Percentiles rank a stretch among this genome's conserved stretches.
Conservation (phyloP, 2,113 vertebrate genomes). For the Glaucomys volans region DNA sequence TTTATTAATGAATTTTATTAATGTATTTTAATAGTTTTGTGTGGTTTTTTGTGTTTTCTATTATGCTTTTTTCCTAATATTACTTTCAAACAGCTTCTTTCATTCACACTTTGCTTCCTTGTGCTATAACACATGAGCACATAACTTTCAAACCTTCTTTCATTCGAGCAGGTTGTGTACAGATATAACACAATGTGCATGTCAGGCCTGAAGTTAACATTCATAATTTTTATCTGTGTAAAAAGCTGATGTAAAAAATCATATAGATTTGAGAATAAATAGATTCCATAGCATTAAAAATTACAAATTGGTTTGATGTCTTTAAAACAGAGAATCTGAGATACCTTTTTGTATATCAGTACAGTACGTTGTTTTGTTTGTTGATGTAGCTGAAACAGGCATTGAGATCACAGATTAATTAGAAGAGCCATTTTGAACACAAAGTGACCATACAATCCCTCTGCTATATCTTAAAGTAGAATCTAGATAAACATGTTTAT, state of each 20-base stretch:
- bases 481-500: conserved; percentile 80
- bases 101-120: neutral
- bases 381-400: conserved; percentile 67
- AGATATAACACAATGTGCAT: neutral
- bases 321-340: conserved; percentile 6
- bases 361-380: conserved; percentile 72
- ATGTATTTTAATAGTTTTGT: neutral
- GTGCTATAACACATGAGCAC: too few species aligned
- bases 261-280: conserved; percentile 52
- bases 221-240: conserved; percentile 15
- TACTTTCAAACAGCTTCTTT: neutral
- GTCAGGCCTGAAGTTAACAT: neutral
- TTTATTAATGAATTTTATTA: neutral
- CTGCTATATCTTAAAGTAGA: conserved; percentile 76
- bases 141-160: neutral
- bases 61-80: neutral
- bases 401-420: conserved; percentile 81
- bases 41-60: neutral
- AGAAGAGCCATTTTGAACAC: conserved; percentile 68
- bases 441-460: conserved; percentile 72
- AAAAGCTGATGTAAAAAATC: neutral
- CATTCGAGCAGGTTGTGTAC: neutral
- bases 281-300: conserved; percentile 54
- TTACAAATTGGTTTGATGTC: neutral
- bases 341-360: conserved; percentile 42